Conservation (phyloP, 2,113 vertebrate species). For the Urocitellus parryii region DNA sequence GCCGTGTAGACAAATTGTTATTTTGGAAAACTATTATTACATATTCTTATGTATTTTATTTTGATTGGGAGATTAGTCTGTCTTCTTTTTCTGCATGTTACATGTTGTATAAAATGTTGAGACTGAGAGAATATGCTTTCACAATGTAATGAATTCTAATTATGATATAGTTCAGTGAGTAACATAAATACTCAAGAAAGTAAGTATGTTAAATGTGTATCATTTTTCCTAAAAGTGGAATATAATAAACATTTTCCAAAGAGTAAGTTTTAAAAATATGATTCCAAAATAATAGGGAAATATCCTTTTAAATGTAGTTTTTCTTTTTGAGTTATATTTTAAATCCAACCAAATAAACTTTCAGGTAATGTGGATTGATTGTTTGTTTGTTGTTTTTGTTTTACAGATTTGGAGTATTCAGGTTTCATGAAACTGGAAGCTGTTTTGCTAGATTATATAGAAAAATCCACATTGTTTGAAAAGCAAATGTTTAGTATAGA, state of each 20-base stretch:
- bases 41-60: neutral
- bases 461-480: constrained; percentile 53
- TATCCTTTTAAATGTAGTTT: constrained; percentile 40
- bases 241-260: constrained; percentile 45
- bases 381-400: neutral
- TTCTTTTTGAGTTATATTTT: constrained; percentile 50
- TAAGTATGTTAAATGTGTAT: constrained; percentile 11
- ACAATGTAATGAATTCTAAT: neutral
- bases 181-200: neutral
- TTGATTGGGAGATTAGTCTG: neutral
- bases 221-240: neutral
- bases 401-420: neutral
- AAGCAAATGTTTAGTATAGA: constrained; percentile 19
- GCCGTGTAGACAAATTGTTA: neutral
- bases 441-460: neutral
- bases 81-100: neutral
- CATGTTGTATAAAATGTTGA: neutral
- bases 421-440: constrained; percentile 40
- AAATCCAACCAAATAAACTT: constrained; percentile 16
- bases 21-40: neutral
- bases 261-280: constrained; percentile 20
- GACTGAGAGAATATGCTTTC: neutral
- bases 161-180: neutral
- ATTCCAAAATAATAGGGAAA: constrained; percentile 18
- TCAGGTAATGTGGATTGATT: constrained; percentile 36